Evolutionary conservation across 2,888 invertebrate species (phyloP), one percentile per base, ranked within the genome.

Genomic region (Mechanitis mazaeus): DNA sequence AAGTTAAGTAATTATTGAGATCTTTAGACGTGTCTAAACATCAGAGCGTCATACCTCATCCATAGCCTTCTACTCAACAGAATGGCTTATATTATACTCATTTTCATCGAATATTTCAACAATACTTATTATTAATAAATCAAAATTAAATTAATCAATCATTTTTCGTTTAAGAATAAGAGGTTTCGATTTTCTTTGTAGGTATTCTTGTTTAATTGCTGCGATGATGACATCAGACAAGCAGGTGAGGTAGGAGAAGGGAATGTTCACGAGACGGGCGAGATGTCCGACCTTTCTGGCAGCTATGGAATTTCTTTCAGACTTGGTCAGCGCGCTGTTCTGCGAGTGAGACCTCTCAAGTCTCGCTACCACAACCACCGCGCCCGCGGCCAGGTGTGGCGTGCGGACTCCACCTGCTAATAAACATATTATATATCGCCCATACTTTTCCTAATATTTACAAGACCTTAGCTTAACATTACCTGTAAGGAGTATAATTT

Each of bases 331-430:
- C 4, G 61, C 64, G 12, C 68, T 9, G 3, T 6, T 5, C 9
- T 9, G 1, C 42, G 1, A 2, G 42, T 9, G 6, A 7, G 9
- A 42, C 9, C 6, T 35, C 9, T 42, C 42, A 9, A 42, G 7
- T 11, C 42, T 42, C 7, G 1, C 65, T 3, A 72, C 59, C 2
- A 80, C 79, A 0, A 68, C 64, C 58, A 83, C 79, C 0, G 75
- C 72, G 33, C 77, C 83, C 5, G 80, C 84, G n/a, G 73, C 73
- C 42, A 85, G 54, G 63, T 81, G 81, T 50, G 81, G 45, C 12
- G 76, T 76, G n/a, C 75, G 69, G 20, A 77, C 53, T 6, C 7
- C 54, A 47, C 54, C 56, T 38, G 35, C 53, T 59, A 38, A 56
- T 45, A 35, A 6, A 31, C 28, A 2, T 6, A n/a, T 28, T 35